Conservation (phyloP, 2,797 vertebrate species). For the Oryzias dopingdopingensis region DNA sequence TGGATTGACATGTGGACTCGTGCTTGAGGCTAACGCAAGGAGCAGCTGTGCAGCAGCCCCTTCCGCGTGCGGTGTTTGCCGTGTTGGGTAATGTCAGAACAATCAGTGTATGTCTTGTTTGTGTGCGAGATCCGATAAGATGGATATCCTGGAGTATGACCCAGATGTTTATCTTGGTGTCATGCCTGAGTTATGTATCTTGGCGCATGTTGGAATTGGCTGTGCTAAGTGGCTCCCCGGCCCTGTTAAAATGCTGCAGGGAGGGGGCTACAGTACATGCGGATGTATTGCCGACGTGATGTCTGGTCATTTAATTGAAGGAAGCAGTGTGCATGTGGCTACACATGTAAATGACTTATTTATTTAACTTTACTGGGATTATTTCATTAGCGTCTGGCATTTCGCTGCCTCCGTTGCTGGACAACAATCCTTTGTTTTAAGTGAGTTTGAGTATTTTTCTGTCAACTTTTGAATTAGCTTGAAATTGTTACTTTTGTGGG, state of each 20-base stretch:
- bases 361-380: slow-evolving; percentile 1
- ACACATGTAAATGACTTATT: slow-evolving; percentile 1
- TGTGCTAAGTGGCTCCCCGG: slow-evolving; percentile 46
- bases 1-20: slow-evolving; percentile 27
- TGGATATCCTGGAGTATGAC: slow-evolving; percentile 52
- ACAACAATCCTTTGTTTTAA: slow-evolving; percentile 12
- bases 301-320: slow-evolving; percentile 24
- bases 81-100: slow-evolving; percentile 22
- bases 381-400: slow-evolving; percentile 9
- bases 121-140: slow-evolving; percentile 52
- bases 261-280: slow-evolving; percentile 17
- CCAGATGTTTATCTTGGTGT: slow-evolving; percentile 64
- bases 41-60: slow-evolving; percentile 18
- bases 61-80: slow-evolving; percentile 1
- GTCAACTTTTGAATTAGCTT: slow-evolving; percentile 13
- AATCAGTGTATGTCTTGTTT: slow-evolving; percentile 48
- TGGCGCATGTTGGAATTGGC: slow-evolving; percentile 52
- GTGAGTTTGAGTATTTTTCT: slow-evolving; percentile 11
- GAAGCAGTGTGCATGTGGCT: background rate
- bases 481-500: slow-evolving; percentile 4
- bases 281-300: slow-evolving; percentile 11
- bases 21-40: slow-evolving; percentile 16
- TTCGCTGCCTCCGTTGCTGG: background rate
- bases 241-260: slow-evolving; percentile 44
- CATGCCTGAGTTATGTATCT: slow-evolving; percentile 48